These are phyloP conservation scores for Carlito syrichta DNA, from an alignment of 2,113 vertebrate genomes.

Conservation along the genomic window DNA sequence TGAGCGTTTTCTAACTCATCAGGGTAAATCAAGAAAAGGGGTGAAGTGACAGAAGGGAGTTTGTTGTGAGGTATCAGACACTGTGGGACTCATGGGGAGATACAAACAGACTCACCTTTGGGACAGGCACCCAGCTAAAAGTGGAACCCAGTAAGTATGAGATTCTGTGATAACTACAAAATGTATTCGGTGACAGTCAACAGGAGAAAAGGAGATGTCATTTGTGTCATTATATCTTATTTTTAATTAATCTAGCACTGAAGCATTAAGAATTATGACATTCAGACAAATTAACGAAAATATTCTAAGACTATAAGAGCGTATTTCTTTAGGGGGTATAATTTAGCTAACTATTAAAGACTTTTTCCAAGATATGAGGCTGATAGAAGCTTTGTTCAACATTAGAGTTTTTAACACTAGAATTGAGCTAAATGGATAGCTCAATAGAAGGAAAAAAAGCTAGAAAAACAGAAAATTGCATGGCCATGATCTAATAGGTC, in stretches of 20 bases:
- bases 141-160: conserved; percentile 33
- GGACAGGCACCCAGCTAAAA: neutral
- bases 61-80: conserved; percentile 32
- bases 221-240: neutral
- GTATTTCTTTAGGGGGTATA: neutral
- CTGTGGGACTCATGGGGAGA: conserved; percentile 3
- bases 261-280: neutral
- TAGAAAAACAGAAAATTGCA: neutral
- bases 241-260: conserved; percentile 12
- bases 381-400: neutral
- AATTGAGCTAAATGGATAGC: conserved; percentile 29
- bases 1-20: neutral
- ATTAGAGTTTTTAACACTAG: neutral
- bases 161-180: neutral
- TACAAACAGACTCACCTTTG: neutral
- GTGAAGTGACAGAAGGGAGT: neutral
- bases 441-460: neutral
- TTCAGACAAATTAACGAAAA: neutral
- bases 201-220: neutral
- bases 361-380: neutral
- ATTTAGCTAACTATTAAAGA: conserved; percentile 4
- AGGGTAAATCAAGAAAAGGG: neutral
- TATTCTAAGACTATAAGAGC: neutral
- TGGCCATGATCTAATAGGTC: neutral
- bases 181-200: neutral